Evolutionary conservation across 2,797 vertebrate species (phyloP).

Genomic region (Ficedula albicollis): DNA sequence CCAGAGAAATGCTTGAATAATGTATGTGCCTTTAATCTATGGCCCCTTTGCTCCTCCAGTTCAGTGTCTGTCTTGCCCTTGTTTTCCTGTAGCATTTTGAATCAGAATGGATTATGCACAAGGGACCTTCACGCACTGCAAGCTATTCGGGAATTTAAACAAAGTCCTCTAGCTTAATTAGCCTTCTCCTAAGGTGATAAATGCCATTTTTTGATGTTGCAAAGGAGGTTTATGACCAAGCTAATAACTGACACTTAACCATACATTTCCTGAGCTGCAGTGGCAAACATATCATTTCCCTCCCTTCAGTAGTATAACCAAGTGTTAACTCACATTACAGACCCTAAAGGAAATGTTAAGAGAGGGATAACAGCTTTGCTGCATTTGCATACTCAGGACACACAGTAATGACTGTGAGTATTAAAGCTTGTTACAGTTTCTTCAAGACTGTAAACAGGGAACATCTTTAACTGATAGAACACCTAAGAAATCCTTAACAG

Average conservation of each 20-base stretch:
- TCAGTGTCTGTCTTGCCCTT: neutral
- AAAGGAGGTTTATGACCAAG: neutral
- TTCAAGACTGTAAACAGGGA: neutral
- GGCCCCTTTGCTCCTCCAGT: neutral
- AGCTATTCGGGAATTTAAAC: conserved; percentile 9
- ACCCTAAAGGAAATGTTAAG: neutral
- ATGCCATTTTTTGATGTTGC: neutral
- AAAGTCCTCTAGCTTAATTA: conserved; percentile 32
- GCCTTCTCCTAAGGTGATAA: neutral
- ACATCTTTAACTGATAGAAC: neutral
- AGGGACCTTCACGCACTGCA: neutral
- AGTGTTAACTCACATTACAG: neutral
- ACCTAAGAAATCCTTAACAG: neutral
- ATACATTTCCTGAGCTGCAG: neutral
- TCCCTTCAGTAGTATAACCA: neutral
- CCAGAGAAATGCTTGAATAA: conserved; percentile 21
- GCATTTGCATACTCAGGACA: neutral
- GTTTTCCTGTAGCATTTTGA: conserved; percentile 20
- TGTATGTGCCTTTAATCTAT: conserved; percentile 6
- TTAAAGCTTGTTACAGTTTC: neutral
- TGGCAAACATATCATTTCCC: neutral
- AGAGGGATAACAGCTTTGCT: neutral
- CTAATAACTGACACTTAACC: neutral
- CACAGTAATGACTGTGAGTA: neutral
- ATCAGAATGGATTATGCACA: neutral